Base-by-base conservation (phyloP, 1,140 invertebrate genomes). In the Bilobella aurantiaca region DNA sequence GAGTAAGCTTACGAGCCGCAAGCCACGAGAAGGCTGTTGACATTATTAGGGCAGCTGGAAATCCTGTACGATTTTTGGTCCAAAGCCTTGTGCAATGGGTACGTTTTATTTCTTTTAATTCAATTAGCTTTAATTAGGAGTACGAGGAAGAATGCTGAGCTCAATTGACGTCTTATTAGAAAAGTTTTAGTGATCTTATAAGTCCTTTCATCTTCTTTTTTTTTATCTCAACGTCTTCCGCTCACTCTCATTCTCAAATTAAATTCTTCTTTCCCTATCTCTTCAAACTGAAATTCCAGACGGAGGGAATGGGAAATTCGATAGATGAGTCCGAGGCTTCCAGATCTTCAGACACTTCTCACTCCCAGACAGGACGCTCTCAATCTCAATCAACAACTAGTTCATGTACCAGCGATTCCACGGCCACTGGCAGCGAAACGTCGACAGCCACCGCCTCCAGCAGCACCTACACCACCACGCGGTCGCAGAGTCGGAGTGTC, bases 11-110 rank as follows among this genome's bases (percentile, higher is more conserved):
- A 34, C 81, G 90, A 67, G 85, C 90, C 73, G 90, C 93, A 16
- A 91, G 89, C 70, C 94, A 98, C 76, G 94, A 97, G 74, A 82
- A 87, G 71, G 95, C 95, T 8, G 95, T 98, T n/a, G 88, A 95
- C 77, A 87, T 93, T 1, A 98, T 99, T 73, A 87, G 93, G 76
- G 89, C 90, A 68, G 87, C 95, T 49, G 85, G 86, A 42, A 92
- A 90, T 77, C 90, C 90, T 58, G 92, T 98, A 58, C 84, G 83
- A 21, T 90, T 99, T 75, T 82, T 95, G 32, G 90, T 98, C 28
- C 95, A 98, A 79, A 96, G 90, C 72, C 82, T 96, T 53, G 83
- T 93, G 68, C 84, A 87, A 69, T 85, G 87, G 86, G 88, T 90
- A 78, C 81, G 83, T 80, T 34, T 25, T 42, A 8, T 42, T 8